Base-by-base conservation (phyloP, 2,797 vertebrate species). In the Pipistrellus kuhlii region DNA sequence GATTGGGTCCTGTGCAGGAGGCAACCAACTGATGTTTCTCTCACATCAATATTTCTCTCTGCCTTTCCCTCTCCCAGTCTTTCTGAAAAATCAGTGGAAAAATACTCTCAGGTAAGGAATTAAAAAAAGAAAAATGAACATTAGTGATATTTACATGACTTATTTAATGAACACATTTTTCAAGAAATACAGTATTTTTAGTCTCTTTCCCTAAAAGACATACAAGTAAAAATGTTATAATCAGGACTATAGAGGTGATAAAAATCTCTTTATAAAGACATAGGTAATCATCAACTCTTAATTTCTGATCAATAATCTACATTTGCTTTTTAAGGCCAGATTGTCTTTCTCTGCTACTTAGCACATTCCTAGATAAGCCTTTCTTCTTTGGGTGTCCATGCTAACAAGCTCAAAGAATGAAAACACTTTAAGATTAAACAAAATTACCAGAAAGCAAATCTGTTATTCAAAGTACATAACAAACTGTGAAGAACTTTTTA, bases 181-280 rank as follows among this genome's bases (percentile, higher is more conserved):
- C 53, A 44, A 72, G 30, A 77, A 91, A 88, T 32, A 38, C 6
- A 90, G 0, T 32, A 21, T 23, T 87, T 94, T 91, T 71, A 78
- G 12, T 72, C 44, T 77, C 68, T n/a, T 82, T 21, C 21, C 23
- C 41, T 77, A 76, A 53, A 88, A 55, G 35, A 80, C 64, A 11
- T 25, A 32, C 10, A 76, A 44, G 32, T 46, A 46, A 71, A 82
- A 57, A 20, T 44, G 32, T 32, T 83, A 53, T 46, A 82, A 59
- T 66, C 44, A 38, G 4, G 5, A 71, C 62, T 64, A 90, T 12
- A 21, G 27, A 80, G n/a, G 38, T 57, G 35, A 73, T 78, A 92
- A 55, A 88, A 80, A 85, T 41, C 66, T 73, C 46, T 30, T 66
- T 20, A 71, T n/a, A 90, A 83, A 89, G 21, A 78, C 55, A 76